A percentile compares a stretch with the other conserved stretches of the same genome.
Conservation (phyloP, 2,888 invertebrate genomes). For the Pheosia gnoma region DNA sequence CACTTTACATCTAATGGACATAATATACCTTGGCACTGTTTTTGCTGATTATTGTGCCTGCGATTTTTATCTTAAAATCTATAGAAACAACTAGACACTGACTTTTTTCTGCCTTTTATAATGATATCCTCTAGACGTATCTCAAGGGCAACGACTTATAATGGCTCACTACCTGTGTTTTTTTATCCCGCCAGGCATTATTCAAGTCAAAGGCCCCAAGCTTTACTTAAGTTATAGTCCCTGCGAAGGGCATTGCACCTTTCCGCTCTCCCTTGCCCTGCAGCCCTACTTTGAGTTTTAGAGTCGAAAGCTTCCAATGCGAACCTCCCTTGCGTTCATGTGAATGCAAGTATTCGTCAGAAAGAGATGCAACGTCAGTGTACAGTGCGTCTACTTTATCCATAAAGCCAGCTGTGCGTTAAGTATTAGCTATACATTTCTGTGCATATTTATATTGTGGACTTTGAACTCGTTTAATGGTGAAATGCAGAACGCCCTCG, state of each 20-base stretch:
- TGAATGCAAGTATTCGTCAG: slow-evolving; percentile 57
- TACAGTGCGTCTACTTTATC: slow-evolving; percentile 65
- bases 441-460: slow-evolving; percentile 74
- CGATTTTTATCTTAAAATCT: slow-evolving; percentile 11
- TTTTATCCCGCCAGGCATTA: slow-evolving; percentile 64
- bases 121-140: slow-evolving; percentile 72
- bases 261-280: slow-evolving; percentile 81
- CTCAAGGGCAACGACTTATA: slow-evolving; percentile 78
- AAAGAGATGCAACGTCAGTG: slow-evolving; percentile 75
- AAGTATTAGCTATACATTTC: slow-evolving; percentile 60
- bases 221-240: slow-evolving; percentile 67
- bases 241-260: slow-evolving; percentile 81
- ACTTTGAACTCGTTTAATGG: slow-evolving; percentile 79
- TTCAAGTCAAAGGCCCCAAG: slow-evolving; percentile 76
- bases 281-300: slow-evolving; percentile 79
- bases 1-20: too few relatives aligned
- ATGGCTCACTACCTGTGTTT: slow-evolving; percentile 80
- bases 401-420: slow-evolving; percentile 74
- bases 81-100: slow-evolving; percentile 11
- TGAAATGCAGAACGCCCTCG: slow-evolving; percentile 66
- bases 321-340: slow-evolving; percentile 63
- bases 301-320: slow-evolving; percentile 65
- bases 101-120: slow-evolving; percentile 34
- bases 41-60: too few relatives aligned
- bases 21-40: too few relatives aligned